Conservation (phyloP, 2,797 vertebrate species). For the Rhinichthys osculus region DNA sequence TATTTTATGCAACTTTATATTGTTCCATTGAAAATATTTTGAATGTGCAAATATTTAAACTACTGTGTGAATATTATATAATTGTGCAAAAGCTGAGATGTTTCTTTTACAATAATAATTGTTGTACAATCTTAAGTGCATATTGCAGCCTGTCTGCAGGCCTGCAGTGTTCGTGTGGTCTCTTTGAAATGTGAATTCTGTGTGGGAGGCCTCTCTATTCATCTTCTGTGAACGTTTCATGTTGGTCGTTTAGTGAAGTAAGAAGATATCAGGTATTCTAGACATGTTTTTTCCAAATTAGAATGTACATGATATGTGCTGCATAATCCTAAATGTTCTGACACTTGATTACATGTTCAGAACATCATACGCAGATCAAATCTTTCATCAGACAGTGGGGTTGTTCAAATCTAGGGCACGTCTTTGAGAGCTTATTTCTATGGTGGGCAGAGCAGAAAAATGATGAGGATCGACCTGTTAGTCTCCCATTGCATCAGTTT, state of each 20-base stretch:
- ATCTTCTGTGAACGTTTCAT: slow-evolving; percentile 26
- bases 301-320: slow-evolving; percentile 1
- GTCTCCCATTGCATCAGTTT: slow-evolving; percentile 28
- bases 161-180: slow-evolving; percentile 13
- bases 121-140: background rate
- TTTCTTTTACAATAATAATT: background rate
- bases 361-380: slow-evolving; percentile 20
- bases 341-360: slow-evolving; percentile 20
- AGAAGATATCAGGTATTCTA: slow-evolving; percentile 1
- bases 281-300: slow-evolving; percentile 2
- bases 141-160: slow-evolving; percentile 1
- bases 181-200: slow-evolving; percentile 37
- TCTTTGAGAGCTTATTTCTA: slow-evolving; percentile 40
- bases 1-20: background rate
- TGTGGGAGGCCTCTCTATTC: slow-evolving; percentile 28
- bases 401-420: slow-evolving; percentile 34
- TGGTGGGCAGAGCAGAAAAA: slow-evolving; percentile 35
- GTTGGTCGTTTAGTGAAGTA: background rate
- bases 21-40: background rate
- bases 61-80: background rate
- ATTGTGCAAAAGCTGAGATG: background rate
- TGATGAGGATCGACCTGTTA: slow-evolving; percentile 39
- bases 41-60: background rate
- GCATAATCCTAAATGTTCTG: slow-evolving; percentile 27
- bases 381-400: slow-evolving; percentile 6